Conservation (phyloP, 2,113 vertebrate genomes). For the Columbina picui region DNA sequence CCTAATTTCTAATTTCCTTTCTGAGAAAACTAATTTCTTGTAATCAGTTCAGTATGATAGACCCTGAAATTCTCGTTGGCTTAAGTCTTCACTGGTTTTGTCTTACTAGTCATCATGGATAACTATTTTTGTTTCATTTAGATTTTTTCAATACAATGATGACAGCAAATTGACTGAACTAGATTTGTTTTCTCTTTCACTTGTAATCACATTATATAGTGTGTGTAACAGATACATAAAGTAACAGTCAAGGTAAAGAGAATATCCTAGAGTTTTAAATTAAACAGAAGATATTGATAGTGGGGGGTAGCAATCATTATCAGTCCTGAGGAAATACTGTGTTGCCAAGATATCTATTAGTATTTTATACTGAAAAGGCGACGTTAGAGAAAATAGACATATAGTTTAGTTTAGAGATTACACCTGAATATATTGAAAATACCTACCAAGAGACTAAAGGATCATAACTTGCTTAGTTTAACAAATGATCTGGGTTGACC, state of each 20-base stretch:
- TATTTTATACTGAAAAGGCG: neutral
- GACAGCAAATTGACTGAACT: neutral
- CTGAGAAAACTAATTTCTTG: neutral
- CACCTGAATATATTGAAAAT: neutral
- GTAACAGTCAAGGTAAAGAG: neutral
- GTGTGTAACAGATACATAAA: neutral
- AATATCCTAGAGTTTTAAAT: neutral
- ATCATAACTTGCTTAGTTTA: neutral
- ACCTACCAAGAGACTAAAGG: neutral
- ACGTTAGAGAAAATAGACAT: neutral
- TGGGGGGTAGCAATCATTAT: neutral
- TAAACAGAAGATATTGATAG: neutral
- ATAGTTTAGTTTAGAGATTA: neutral
- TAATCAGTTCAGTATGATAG: neutral
- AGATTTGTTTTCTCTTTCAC: neutral
- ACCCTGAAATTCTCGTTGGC: neutral
- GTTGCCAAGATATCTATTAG: neutral
- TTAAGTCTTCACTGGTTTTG: neutral
- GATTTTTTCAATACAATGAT: neutral
- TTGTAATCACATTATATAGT: neutral
- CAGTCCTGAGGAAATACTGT: neutral
- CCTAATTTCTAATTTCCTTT: neutral
- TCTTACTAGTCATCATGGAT: neutral
- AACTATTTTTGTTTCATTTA: neutral
- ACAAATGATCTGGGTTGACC: neutral